Percentiles rank a stretch among this genome's conserved stretches.
These are phyloP conservation scores for Pholis gunnellus DNA, from an alignment of 2,113 vertebrate species.

Conservation along the genomic window DNA sequence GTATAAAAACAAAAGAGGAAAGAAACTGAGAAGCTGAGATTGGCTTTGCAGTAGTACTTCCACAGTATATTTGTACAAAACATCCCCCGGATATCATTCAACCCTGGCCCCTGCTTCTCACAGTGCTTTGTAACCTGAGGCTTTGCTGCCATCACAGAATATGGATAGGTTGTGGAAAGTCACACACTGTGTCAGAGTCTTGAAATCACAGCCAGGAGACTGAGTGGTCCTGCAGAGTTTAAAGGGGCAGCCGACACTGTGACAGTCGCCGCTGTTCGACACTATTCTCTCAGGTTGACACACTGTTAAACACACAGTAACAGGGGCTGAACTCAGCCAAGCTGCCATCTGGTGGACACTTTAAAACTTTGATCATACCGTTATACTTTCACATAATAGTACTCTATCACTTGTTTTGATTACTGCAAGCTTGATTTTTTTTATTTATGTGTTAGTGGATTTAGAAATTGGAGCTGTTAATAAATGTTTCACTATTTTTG, in stretches of 20 bases:
- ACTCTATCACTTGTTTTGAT: neutral
- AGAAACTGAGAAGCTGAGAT: constrained; percentile 33
- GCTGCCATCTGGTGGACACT: constrained; percentile 54
- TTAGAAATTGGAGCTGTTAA: neutral
- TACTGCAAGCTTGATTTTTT: neutral
- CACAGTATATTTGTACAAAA: constrained; percentile 62
- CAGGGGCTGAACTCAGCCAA: neutral
- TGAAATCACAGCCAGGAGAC: constrained; percentile 59
- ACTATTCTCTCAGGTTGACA: constrained; percentile 37
- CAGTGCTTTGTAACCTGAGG: constrained; percentile 54
- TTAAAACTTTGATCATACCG: neutral
- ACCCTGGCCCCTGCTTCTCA: constrained; percentile 38
- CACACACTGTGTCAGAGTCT: constrained; percentile 50
- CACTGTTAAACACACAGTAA: constrained; percentile 1
- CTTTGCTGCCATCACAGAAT: constrained; percentile 54
- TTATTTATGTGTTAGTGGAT: neutral
- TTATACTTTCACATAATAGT: neutral
- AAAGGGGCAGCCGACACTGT: constrained; percentile 54
- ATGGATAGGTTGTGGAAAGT: constrained; percentile 51
- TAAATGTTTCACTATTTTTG: neutral
- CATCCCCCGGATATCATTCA: constrained; percentile 65
- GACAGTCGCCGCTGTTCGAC: constrained; percentile 19
- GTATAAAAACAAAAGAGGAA: constrained; percentile 19
- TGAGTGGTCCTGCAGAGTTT: constrained; percentile 59
- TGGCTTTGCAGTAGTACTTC: constrained; percentile 53